A percentile compares a stretch with the other conserved stretches of the same genome.
phyloP scores from a whole-genome alignment of 1,140 invertebrate genomes.

The Streblospio benedicti region DNA sequence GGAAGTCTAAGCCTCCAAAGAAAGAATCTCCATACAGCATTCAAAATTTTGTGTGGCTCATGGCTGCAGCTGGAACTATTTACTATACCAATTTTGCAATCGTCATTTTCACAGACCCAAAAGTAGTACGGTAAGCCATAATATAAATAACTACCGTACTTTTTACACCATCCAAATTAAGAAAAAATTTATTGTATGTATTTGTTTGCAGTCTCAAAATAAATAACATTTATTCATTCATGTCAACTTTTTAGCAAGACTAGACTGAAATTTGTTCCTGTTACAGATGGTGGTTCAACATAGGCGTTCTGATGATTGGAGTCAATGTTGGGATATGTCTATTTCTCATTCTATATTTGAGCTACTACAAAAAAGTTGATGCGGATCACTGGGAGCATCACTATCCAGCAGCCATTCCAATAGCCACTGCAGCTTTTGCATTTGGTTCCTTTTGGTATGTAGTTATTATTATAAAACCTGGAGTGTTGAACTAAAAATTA shows the following conservation, averaged over 20 bases:
- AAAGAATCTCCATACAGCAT: conserved; percentile 30
- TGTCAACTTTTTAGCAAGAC: no score
- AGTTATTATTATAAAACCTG: not conserved
- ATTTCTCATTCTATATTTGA: conserved; percentile 38
- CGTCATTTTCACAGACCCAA: conserved; percentile 29
- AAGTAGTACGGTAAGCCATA: conserved; percentile 29
- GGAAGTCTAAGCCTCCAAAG: no score
- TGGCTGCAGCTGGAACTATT: conserved; percentile 30
- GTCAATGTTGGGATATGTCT: conserved; percentile 34
- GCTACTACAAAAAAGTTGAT: conserved; percentile 37
- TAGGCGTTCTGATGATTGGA: conserved; percentile 30
- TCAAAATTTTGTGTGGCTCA: conserved; percentile 33
- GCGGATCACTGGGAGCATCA: conserved; percentile 42
- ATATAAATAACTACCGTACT: no score
- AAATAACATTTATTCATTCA: no score
- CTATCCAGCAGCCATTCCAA: conserved; percentile 39
- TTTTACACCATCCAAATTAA: no score
- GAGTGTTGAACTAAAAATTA: not conserved
- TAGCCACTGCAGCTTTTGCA: conserved; percentile 39
- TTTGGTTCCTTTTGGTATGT: conserved; percentile 39
- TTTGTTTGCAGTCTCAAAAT: no score
- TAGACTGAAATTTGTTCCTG: no score
- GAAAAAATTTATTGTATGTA: no score
- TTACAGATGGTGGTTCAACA: conserved; percentile 36
- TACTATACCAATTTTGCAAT: conserved; percentile 35